These are phyloP conservation scores for Odontomachus brunneus DNA, from an alignment of 1,140 invertebrate genomes.

Conservation along the genomic window DNA sequence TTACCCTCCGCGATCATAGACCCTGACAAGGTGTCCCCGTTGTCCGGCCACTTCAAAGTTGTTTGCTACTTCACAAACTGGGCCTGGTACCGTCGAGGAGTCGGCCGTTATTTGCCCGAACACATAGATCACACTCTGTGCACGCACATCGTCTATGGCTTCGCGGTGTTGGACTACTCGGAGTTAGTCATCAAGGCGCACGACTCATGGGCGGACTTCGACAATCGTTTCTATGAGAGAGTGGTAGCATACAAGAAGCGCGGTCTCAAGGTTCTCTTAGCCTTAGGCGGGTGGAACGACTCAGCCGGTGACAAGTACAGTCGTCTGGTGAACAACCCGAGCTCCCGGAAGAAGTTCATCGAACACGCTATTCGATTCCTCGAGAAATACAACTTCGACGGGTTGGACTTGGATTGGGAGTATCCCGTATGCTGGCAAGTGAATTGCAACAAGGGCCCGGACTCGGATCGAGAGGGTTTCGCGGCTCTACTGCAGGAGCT, in stretches of 20 bases:
- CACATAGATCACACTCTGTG: conserved; percentile 94
- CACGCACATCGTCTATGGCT: conserved; percentile 96
- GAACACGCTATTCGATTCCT: conserved; percentile 91
- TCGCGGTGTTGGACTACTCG: conserved; percentile 93
- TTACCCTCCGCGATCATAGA: conserved; percentile 78
- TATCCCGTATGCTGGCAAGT: conserved; percentile 97
- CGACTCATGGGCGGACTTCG: conserved; percentile 95
- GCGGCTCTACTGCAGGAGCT: conserved; percentile 90
- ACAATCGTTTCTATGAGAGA: conserved; percentile 94
- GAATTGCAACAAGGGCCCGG: conserved; percentile 93
- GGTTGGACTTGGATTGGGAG: conserved; percentile 96
- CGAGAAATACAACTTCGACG: conserved; percentile 94
- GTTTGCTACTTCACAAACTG: conserved; percentile 98
- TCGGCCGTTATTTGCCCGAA: conserved; percentile 93
- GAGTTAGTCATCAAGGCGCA: conserved; percentile 92
- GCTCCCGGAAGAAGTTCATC: conserved; percentile 90
- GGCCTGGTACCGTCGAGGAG: conserved; percentile 95
- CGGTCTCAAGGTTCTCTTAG: conserved; percentile 93
- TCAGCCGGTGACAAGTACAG: conserved; percentile 95
- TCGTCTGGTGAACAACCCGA: conserved; percentile 91
- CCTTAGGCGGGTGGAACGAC: conserved; percentile 96
- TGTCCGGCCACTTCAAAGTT: conserved; percentile 85
- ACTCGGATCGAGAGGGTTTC: conserved; percentile 93
- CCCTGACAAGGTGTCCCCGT: conserved; percentile 80
- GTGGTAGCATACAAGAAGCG: conserved; percentile 92